phyloP scores from a whole-genome alignment of 2,113 vertebrate species.

The Trematocara nigrifrons region DNA sequence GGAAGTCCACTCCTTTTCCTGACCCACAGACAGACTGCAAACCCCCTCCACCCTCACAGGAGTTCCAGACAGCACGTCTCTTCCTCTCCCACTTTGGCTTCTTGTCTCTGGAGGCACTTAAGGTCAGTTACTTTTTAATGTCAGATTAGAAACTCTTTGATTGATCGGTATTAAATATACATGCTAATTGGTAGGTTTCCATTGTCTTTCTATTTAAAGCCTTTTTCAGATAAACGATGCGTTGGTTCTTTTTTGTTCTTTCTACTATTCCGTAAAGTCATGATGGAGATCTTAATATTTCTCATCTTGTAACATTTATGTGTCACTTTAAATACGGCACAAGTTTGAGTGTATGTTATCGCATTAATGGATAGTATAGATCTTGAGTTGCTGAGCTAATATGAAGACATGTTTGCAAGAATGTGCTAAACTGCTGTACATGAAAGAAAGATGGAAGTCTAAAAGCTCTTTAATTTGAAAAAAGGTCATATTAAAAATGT shows the following conservation, averaged over 20 bases:
- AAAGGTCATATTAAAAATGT: background rate
- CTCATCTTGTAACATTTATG: background rate
- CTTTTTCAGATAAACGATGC: background rate
- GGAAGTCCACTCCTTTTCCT: slow-evolving; percentile 82
- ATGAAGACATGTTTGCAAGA: background rate
- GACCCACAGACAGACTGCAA: slow-evolving; percentile 87
- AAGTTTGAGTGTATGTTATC: background rate
- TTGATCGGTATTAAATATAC: background rate
- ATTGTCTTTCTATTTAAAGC: background rate
- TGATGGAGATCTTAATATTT: background rate
- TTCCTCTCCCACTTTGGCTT: slow-evolving; percentile 96
- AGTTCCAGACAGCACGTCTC: slow-evolving; percentile 94
- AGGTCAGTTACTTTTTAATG: slow-evolving; percentile 68
- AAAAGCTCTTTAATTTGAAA: background rate
- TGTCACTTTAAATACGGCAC: background rate
- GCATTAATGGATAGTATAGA: background rate
- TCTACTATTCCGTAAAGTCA: background rate
- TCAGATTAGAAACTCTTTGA: background rate
- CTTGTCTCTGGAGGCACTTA: slow-evolving; percentile 89
- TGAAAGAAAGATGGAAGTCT: background rate
- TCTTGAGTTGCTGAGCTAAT: background rate
- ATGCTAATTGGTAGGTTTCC: background rate
- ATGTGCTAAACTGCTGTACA: background rate
- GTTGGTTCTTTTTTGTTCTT: background rate
- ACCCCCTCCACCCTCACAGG: slow-evolving; percentile 85